These are phyloP conservation scores for Agriopis aurantiaria DNA, from an alignment of 2,888 invertebrate genomes.

Conservation along the genomic window DNA sequence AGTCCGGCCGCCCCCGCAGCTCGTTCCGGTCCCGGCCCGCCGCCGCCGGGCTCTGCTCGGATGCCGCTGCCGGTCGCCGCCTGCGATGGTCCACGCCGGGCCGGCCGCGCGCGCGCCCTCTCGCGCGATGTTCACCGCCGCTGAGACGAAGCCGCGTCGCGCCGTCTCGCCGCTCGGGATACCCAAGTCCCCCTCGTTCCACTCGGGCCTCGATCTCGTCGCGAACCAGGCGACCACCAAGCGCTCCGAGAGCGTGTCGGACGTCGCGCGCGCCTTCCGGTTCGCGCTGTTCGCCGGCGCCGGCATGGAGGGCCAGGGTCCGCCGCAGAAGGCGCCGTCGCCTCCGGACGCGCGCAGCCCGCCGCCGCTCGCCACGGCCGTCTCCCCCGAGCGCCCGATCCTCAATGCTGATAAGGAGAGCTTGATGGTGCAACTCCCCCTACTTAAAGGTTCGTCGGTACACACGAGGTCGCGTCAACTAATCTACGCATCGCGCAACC, in stretches of 20 bases:
- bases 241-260: conserved; percentile 79
- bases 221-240: conserved; percentile 86
- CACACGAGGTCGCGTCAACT: conserved; percentile 32
- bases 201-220: conserved; percentile 93
- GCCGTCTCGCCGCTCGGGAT: conserved; percentile 89
- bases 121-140: conserved; percentile 84
- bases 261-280: conserved; percentile 82
- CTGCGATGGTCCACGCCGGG: conserved; percentile 86
- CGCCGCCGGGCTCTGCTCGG: conserved; percentile 83
- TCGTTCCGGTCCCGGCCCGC: conserved; percentile 81
- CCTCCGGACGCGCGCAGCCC: conserved; percentile 79
- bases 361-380: conserved; percentile 67
- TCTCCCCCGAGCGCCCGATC: conserved; percentile 70
- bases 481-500: conserved; percentile 34
- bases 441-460: conserved; percentile 82
- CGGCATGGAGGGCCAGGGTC: conserved; percentile 75
- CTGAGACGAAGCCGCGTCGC: conserved; percentile 82
- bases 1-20: conserved; percentile 82
- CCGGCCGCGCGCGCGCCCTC: conserved; percentile 85
- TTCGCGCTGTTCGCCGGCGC: conserved; percentile 75
- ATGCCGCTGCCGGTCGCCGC: conserved; percentile 85
- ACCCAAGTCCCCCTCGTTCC: conserved; percentile 95
- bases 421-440: conserved; percentile 82
- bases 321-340: conserved; percentile 75
- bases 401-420: conserved; percentile 75